A percentile compares a stretch with the other conserved stretches of the same genome.
These are phyloP conservation scores for Apistogramma diplotaenia DNA, from an alignment of 2,113 vertebrate species.

Conservation along the genomic window DNA sequence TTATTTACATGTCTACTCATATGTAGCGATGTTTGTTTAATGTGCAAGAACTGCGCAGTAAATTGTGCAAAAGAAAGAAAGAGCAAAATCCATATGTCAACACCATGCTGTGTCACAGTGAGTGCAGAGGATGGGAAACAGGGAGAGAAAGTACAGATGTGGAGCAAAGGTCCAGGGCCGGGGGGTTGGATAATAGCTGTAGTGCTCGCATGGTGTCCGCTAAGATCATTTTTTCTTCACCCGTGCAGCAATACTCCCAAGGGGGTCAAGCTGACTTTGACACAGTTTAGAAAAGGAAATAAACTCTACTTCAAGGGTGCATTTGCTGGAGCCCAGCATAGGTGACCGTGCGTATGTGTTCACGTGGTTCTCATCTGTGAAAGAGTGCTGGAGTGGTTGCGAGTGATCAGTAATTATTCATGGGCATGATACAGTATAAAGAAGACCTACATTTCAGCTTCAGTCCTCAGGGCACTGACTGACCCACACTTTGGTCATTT, in stretches of 20 bases:
- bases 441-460: slow-evolving; percentile 38
- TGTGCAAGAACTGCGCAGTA: neutral
- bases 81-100: neutral
- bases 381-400: neutral
- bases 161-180: neutral
- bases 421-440: neutral
- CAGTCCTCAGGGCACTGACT: slow-evolving; percentile 34
- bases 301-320: neutral
- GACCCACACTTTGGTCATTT: slow-evolving; percentile 49
- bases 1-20: neutral
- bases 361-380: neutral
- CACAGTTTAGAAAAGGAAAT: neutral
- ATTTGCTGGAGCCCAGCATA: neutral
- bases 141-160: neutral
- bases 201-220: neutral
- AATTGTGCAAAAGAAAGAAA: neutral
- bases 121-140: neutral
- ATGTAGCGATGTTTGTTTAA: neutral
- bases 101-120: neutral
- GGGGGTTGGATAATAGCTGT: neutral
- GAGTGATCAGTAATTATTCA: slow-evolving; percentile 11
- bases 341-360: neutral
- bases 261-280: neutral
- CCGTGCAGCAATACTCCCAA: neutral
- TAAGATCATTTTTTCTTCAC: neutral